phyloP scores from a whole-genome alignment of 2,113 vertebrate genomes.

The Bos javanicus region DNA sequence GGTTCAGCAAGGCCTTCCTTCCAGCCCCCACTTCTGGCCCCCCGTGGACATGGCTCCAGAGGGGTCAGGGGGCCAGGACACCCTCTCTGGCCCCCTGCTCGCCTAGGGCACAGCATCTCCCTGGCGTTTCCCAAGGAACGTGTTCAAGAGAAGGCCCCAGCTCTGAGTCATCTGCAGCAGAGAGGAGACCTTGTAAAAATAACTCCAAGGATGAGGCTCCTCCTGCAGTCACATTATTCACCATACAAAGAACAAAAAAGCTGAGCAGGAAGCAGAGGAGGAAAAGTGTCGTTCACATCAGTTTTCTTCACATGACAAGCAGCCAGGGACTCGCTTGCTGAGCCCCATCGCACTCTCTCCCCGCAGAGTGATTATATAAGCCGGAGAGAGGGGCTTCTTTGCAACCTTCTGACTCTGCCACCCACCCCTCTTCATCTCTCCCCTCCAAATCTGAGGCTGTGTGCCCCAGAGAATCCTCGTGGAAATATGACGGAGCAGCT shows the following conservation, averaged over 20 bases:
- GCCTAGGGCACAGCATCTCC: neutral
- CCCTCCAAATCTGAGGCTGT: neutral
- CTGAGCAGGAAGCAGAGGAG: conserved; percentile 82
- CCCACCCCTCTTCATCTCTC: neutral
- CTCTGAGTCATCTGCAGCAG: conserved; percentile 73
- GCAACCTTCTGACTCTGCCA: neutral
- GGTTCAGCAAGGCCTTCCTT: neutral
- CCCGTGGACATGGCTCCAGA: neutral
- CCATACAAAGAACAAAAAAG: conserved; percentile 78
- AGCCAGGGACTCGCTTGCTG: conserved; percentile 29
- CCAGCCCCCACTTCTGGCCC: neutral
- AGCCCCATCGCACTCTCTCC: neutral
- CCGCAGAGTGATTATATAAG: conserved; percentile 68
- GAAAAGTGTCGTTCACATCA: conserved; percentile 74
- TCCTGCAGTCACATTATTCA: conserved; percentile 77
- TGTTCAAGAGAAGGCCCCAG: neutral
- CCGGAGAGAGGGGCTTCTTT: conserved; percentile 29
- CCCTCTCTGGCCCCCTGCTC: neutral
- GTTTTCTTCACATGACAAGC: conserved; percentile 75
- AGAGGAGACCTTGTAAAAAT: conserved; percentile 79
- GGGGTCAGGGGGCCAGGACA: neutral
- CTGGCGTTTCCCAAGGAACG: neutral
- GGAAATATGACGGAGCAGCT: neutral
- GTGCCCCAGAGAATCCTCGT: neutral
- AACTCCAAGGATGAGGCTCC: conserved; percentile 74